Percentiles rank a stretch among this genome's conserved stretches.
Conservation (phyloP, 2,888 invertebrate genomes). For the Perdita meconis region DNA sequence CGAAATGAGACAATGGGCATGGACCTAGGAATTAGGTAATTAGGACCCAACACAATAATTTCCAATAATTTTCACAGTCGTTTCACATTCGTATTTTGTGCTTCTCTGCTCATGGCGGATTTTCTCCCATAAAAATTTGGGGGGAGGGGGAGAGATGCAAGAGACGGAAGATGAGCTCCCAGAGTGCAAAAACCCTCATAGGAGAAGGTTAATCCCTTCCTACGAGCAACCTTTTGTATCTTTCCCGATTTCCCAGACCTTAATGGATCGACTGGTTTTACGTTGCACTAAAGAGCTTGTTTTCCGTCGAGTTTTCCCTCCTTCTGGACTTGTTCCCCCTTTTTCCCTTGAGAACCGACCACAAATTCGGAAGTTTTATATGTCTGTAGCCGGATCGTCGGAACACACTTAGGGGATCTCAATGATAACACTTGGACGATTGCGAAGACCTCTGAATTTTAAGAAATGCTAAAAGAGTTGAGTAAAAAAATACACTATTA, state of each 20-base stretch:
- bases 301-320: conserved; percentile 58
- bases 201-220: conserved; percentile 63
- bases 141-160: neutral
- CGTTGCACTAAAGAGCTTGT: conserved; percentile 64
- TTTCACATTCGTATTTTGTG: too few relatives aligned
- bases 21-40: conserved; percentile 1
- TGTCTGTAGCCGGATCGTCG: conserved; percentile 27
- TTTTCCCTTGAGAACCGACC: conserved; percentile 49
- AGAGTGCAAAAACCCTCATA: conserved; percentile 41
- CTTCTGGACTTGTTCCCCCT: conserved; percentile 35
- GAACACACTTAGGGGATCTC: conserved; percentile 14
- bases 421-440: conserved; percentile 16
- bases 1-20: too few relatives aligned
- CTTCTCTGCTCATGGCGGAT: neutral
- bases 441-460: neutral
- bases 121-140: neutral
- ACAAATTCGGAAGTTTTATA: conserved; percentile 74
- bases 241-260: conserved; percentile 51
- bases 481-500: too few relatives aligned
- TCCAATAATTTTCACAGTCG: neutral
- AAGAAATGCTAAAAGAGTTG: neutral
- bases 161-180: conserved; percentile 16
- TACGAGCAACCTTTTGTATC: conserved; percentile 64
- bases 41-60: too few relatives aligned
- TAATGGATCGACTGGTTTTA: conserved; percentile 73